Conservation (phyloP, 2,113 vertebrate genomes). For the Pseudopodoces humilis region DNA sequence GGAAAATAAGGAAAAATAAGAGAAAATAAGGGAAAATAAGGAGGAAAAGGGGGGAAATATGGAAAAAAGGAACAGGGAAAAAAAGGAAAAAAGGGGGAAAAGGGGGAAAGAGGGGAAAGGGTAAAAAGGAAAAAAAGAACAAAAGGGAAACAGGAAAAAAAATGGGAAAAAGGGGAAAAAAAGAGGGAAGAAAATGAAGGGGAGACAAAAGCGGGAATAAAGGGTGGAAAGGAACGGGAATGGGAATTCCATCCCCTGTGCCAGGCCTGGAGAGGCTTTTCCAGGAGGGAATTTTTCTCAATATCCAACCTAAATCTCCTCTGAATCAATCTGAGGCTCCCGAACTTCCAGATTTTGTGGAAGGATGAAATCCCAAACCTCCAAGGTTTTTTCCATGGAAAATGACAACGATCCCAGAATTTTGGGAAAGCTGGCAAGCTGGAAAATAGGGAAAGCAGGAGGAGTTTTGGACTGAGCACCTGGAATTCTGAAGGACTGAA, state of each 20-base stretch:
- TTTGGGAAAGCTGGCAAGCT: not conserved
- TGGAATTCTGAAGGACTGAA: not conserved
- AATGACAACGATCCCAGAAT: accelerated
- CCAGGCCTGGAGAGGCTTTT: not conserved
- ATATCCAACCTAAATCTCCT: not conserved
- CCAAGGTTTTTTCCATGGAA: not conserved
- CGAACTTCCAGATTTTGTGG: not conserved
- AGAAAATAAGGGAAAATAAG: too few species aligned
- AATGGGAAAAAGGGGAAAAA: too few species aligned
- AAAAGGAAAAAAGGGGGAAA: too few species aligned
- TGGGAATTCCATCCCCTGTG: not conserved
- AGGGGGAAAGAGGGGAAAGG: too few species aligned
- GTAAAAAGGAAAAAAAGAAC: too few species aligned
- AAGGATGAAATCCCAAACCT: accelerated
- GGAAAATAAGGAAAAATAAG: too few species aligned
- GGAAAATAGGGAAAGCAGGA: not conserved
- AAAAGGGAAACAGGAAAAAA: too few species aligned
- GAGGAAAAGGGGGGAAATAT: not conserved
- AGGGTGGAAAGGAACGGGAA: accelerated
- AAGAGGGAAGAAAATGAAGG: not conserved
- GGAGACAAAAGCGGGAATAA: not conserved
- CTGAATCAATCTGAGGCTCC: not conserved
- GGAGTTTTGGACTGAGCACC: not conserved
- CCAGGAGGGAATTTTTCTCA: not conserved
- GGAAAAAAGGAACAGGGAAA: too few species aligned